Percentiles rank a stretch among this genome's conserved stretches.
phyloP scores from a whole-genome alignment of 2,113 vertebrate species.

The Apteryx owenii region DNA sequence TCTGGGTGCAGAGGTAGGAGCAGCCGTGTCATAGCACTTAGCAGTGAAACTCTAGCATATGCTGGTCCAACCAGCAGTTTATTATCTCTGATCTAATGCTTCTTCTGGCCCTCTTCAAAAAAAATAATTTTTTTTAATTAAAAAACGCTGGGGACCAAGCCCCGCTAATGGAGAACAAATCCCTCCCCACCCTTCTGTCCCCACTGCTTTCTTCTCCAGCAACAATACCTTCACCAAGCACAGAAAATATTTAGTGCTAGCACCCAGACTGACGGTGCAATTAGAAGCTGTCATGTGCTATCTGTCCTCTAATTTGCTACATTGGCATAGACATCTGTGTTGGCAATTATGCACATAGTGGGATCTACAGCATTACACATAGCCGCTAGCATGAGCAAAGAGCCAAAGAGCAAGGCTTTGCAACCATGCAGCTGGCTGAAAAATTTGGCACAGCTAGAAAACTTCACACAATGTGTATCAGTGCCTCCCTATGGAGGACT shows the following conservation, averaged over 20 bases:
- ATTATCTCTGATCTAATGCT: background rate
- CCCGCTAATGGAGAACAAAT: fast-evolving
- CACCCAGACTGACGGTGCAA: background rate
- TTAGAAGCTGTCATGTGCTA: background rate
- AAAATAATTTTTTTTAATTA: background rate
- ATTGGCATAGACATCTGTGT: background rate
- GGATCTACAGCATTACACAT: background rate
- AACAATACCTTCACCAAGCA: fast-evolving
- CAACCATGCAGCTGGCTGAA: background rate
- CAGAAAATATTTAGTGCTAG: background rate
- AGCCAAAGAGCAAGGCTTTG: background rate
- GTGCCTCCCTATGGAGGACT: background rate
- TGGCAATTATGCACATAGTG: background rate
- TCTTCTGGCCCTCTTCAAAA: background rate
- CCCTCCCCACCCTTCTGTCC: background rate
- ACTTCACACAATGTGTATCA: background rate
- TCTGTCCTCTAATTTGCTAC: background rate
- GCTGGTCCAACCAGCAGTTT: background rate
- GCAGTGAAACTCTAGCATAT: background rate
- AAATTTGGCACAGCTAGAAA: background rate
- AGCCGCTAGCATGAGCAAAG: background rate
- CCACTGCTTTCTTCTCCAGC: background rate
- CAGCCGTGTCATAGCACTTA: fast-evolving
- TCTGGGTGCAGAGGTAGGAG: background rate
- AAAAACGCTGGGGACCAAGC: background rate